Percentiles rank a stretch among this genome's conserved stretches.
phyloP scores from a whole-genome alignment of 2,888 invertebrate species.

The Aporophyla nigra region DNA sequence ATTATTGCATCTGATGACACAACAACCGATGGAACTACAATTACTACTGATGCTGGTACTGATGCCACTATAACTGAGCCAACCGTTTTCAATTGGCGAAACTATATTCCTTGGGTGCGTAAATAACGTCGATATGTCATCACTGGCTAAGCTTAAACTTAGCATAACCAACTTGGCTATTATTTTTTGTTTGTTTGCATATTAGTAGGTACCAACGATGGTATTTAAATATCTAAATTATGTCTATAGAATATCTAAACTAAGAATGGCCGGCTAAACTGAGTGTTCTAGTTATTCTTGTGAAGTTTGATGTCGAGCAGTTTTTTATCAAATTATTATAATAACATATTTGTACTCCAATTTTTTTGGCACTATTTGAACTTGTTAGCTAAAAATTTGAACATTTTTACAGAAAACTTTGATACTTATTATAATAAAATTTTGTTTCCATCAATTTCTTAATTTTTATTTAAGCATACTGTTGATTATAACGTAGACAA shows the following conservation, averaged over 20 bases:
- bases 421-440: conserved; percentile 29
- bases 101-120: conserved; percentile 1
- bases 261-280: background rate
- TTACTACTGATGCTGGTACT: too few relatives aligned
- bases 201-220: too few relatives aligned
- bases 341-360: background rate
- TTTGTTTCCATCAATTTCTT: background rate
- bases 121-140: background rate
- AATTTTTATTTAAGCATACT: conserved; percentile 28
- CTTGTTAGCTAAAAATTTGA: background rate
- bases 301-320: background rate
- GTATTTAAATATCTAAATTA: background rate
- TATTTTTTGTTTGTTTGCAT: background rate
- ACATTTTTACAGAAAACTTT: background rate
- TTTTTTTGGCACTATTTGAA: background rate
- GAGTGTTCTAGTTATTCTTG: background rate
- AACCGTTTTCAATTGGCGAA: background rate
- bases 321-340: background rate
- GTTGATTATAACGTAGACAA: conserved; percentile 1
- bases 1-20: background rate
- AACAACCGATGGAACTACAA: background rate
- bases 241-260: background rate
- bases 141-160: background rate
- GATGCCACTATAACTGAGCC: background rate
- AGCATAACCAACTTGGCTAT: too few relatives aligned